These are phyloP conservation scores for Butastur rufipennis DNA, from an alignment of 2,113 vertebrate species.

Conservation along the genomic window DNA sequence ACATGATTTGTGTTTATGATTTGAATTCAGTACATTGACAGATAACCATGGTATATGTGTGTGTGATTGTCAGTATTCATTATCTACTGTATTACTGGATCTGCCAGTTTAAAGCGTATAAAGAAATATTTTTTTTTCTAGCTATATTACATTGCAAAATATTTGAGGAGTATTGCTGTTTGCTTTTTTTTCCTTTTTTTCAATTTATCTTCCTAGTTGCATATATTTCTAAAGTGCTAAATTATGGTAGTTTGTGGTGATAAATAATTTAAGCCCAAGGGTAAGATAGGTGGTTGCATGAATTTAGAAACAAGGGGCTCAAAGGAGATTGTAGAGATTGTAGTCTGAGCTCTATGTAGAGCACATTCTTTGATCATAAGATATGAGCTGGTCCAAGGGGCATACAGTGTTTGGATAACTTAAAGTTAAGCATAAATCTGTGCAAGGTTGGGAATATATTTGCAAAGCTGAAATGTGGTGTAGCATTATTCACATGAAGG, in stretches of 20 bases:
- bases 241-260: neutral
- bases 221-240: neutral
- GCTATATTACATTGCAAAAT: neutral
- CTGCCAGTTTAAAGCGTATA: neutral
- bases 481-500: neutral
- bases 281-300: neutral
- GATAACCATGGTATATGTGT: neutral
- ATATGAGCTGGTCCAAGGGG: neutral
- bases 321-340: neutral
- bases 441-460: neutral
- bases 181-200: neutral
- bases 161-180: neutral
- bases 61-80: neutral
- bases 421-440: neutral
- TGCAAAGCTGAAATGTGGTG: neutral
- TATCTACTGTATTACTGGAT: neutral
- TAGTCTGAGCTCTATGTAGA: neutral
- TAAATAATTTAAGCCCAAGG: neutral
- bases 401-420: neutral
- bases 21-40: neutral
- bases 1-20: neutral
- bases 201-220: neutral
- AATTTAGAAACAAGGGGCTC: neutral
- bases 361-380: fast-evolving
- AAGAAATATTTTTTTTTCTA: neutral